These are phyloP conservation scores for Pegoplata infirma DNA, from an alignment of 2,888 invertebrate species.

Conservation along the genomic window DNA sequence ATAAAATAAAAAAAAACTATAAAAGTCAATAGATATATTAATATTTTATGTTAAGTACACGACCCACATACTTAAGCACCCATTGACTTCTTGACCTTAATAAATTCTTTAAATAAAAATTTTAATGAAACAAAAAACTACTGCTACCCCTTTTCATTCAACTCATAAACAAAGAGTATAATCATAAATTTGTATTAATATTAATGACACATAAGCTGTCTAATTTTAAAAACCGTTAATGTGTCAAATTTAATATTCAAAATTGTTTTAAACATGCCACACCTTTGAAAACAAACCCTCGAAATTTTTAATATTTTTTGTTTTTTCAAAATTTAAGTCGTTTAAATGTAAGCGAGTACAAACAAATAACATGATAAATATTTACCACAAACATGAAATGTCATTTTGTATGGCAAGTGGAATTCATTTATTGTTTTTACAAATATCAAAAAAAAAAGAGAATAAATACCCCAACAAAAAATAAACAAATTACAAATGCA, in stretches of 20 bases:
- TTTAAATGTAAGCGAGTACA: background rate
- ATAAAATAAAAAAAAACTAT: background rate
- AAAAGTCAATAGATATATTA: conserved; percentile 15
- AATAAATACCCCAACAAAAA: conserved; percentile 32
- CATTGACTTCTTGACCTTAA: conserved; percentile 31
- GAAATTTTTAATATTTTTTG: background rate
- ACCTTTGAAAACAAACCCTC: conserved; percentile 33
- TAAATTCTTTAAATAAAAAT: conserved; percentile 2
- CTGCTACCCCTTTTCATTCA: background rate
- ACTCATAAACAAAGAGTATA: background rate
- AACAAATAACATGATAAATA: conserved; percentile 36
- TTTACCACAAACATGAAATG: conserved; percentile 50
- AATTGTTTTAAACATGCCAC: conserved; percentile 30
- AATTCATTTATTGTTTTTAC: conserved; percentile 7
- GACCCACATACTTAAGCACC: background rate
- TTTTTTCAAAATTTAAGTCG: background rate
- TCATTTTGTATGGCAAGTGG: conserved; percentile 34
- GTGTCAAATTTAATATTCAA: conserved; percentile 28
- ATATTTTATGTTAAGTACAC: background rate
- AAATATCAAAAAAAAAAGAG: conserved; percentile 4
- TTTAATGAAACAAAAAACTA: background rate
- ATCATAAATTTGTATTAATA: conserved; percentile 1
- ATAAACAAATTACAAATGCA: conserved; percentile 55
- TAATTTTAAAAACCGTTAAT: conserved; percentile 27
- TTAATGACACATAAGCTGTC: conserved; percentile 15